Evolutionary conservation across 2,113 vertebrate genomes (phyloP).

Genomic region (Otus sunia): DNA sequence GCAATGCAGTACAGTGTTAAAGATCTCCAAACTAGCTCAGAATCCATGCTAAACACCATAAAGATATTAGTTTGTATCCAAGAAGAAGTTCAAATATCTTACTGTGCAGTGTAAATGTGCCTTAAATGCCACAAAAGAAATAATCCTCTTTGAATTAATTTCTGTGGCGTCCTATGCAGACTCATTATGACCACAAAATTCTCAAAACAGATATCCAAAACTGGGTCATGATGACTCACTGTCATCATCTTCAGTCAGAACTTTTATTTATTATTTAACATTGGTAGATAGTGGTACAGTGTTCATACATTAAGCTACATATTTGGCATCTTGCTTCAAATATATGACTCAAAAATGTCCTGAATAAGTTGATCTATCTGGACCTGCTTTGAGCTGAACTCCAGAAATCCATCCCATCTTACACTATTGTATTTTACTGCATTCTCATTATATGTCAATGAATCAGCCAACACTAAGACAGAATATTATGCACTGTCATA

Average conservation of each 20-base stretch:
- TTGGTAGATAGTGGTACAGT: not conserved
- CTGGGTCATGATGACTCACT: not conserved
- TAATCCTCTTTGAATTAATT: not conserved
- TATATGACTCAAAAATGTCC: not conserved
- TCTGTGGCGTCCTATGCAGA: not conserved
- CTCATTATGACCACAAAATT: not conserved
- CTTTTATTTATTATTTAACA: not conserved
- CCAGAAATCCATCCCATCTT: not conserved
- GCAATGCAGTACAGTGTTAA: not conserved
- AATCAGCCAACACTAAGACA: not conserved
- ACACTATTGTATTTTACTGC: not conserved
- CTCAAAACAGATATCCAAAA: not conserved
- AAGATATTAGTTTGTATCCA: not conserved
- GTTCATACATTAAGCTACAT: not conserved
- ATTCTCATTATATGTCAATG: not conserved
- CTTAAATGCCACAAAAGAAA: not conserved
- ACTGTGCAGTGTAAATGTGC: accelerated
- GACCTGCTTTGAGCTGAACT: not conserved
- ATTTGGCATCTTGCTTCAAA: not conserved
- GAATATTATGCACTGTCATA: not conserved
- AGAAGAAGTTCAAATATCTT: not conserved
- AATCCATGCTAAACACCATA: not conserved
- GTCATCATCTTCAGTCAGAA: not conserved
- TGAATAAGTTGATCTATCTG: not conserved
- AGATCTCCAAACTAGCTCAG: not conserved